Conservation (phyloP, 2,797 vertebrate species). For the Orestias chungarensis region DNA sequence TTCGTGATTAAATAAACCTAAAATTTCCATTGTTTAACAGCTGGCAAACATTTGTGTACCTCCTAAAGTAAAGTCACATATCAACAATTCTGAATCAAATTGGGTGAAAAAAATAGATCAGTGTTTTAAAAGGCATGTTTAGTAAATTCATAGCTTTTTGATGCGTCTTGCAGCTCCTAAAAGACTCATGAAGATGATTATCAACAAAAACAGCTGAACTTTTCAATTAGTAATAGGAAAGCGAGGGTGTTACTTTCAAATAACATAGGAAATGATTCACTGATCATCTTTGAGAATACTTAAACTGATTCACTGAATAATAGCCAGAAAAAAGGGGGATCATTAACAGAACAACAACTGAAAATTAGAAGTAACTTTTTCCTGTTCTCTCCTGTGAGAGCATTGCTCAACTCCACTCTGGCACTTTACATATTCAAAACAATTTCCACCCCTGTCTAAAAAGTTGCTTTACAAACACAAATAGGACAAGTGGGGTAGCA, state of each 20-base stretch:
- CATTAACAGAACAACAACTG: background rate
- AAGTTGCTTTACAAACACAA: constrained; percentile 18
- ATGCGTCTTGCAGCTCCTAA: constrained; percentile 2
- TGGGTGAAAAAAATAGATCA: too few relatives aligned
- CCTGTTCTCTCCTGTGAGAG: constrained; percentile 12
- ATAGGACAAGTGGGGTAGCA: background rate
- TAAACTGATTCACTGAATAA: background rate
- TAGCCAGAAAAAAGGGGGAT: background rate
- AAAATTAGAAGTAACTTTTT: constrained; percentile 15
- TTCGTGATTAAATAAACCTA: too few relatives aligned
- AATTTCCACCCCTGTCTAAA: constrained; percentile 26
- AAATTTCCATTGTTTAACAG: background rate
- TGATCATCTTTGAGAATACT: background rate
- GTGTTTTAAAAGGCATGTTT: background rate
- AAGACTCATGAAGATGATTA: constrained; percentile 18
- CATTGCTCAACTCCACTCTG: constrained; percentile 12
- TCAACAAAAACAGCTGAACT: constrained; percentile 30
- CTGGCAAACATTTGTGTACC: background rate
- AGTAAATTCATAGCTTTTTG: background rate
- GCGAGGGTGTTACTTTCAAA: background rate
- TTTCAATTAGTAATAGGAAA: constrained; percentile 16
- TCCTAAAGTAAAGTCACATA: background rate
- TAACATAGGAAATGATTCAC: constrained; percentile 1
- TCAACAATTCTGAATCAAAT: too few relatives aligned
- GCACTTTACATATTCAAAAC: constrained; percentile 18